Conservation (phyloP, 2,797 vertebrate genomes). For the Gephyroberyx darwinii region DNA sequence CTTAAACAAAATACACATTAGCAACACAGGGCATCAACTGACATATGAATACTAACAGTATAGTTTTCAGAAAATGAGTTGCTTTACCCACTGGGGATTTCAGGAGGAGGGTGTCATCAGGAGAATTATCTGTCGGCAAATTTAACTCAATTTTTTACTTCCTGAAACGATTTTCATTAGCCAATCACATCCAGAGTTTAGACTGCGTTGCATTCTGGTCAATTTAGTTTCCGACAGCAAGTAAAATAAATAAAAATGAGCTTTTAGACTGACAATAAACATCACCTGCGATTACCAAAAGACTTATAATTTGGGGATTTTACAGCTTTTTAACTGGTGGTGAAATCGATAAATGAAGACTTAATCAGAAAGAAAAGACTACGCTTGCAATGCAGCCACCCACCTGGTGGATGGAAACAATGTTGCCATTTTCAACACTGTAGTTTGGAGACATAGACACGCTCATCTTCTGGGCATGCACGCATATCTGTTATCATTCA, state of each 20-base stretch:
- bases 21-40: background rate
- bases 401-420: constrained; percentile 54
- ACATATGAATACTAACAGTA: background rate
- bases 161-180: constrained; percentile 53
- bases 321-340: fast-evolving
- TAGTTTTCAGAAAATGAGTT: background rate
- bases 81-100: constrained; percentile 30
- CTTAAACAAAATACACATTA: background rate
- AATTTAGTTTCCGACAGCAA: constrained; percentile 4
- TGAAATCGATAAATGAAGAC: background rate
- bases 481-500: background rate
- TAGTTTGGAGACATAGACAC: constrained; percentile 30
- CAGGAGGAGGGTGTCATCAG: constrained; percentile 15
- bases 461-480: constrained; percentile 20
- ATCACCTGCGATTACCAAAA: background rate
- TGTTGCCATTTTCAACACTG: background rate
- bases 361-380: background rate
- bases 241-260: background rate
- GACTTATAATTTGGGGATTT: fast-evolving
- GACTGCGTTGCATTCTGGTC: constrained; percentile 61
- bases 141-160: constrained; percentile 54
- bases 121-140: constrained; percentile 69
- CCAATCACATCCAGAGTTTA: constrained; percentile 63
- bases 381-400: constrained; percentile 50
- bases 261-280: background rate